Percentiles rank a stretch among this genome's conserved stretches.
Conservation (phyloP, 2,888 invertebrate species). For the Calameuta idolon region DNA sequence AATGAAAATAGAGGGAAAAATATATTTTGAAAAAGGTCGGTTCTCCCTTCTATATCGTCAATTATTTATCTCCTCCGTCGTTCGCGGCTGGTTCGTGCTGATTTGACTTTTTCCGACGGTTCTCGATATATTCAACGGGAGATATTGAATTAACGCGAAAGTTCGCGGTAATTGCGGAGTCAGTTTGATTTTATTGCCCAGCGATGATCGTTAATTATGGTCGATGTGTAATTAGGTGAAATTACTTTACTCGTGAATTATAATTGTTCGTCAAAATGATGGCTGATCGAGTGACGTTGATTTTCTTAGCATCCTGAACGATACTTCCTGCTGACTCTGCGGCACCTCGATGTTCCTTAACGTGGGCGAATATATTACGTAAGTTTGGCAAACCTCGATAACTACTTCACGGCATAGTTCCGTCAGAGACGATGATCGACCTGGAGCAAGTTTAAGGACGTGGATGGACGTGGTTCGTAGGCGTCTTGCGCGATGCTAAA, state of each 20-base stretch:
- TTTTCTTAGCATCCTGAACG: too few relatives aligned
- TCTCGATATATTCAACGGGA: not conserved
- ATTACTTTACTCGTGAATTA: not conserved
- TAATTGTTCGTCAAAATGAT: not conserved
- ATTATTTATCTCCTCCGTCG: not conserved
- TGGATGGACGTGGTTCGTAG: too few relatives aligned
- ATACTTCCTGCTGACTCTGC: not conserved
- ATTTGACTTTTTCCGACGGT: not conserved
- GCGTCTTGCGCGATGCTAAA: not conserved
- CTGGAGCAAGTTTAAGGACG: not conserved
- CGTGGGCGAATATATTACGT: not conserved
- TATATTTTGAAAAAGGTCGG: constrained; percentile 6
- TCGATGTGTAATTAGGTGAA: not conserved
- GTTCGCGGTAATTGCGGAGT: too few relatives aligned
- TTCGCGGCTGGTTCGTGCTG: not conserved
- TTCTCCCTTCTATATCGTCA: not conserved
- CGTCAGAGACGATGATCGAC: not conserved
- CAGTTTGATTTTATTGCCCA: not conserved
- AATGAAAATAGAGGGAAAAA: constrained; percentile 17
- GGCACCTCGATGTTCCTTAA: not conserved
- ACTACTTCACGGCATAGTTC: not conserved
- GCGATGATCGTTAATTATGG: not conserved
- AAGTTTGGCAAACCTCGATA: not conserved
- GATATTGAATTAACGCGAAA: too few relatives aligned
- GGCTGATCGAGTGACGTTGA: not conserved